A percentile compares a stretch with the other conserved stretches of the same genome.
Conservation (phyloP, 2,888 invertebrate species). For the Cheilosia impressa region DNA sequence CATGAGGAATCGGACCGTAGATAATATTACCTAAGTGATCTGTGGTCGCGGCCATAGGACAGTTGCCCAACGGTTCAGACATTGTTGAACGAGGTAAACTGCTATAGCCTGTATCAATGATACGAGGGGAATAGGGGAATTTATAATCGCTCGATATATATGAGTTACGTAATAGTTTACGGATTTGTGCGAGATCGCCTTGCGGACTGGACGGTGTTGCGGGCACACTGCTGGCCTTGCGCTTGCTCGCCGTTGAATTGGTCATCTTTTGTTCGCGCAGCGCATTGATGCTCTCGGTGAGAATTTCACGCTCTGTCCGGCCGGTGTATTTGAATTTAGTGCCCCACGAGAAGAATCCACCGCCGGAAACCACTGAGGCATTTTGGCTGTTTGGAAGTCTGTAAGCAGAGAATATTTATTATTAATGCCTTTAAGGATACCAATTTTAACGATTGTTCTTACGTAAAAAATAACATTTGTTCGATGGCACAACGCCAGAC, state of each 20-base stretch:
- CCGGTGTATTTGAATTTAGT: constrained; percentile 97
- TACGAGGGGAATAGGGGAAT: constrained; percentile 75
- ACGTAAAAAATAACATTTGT: constrained; percentile 99
- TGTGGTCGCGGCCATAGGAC: constrained; percentile 81
- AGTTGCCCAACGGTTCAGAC: constrained; percentile 87
- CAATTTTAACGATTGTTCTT: constrained; percentile 83
- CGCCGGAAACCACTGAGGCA: constrained; percentile 94
- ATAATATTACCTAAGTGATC: constrained; percentile 82
- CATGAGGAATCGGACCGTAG: constrained; percentile 85
- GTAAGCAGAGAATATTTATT: constrained; percentile 75
- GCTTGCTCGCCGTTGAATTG: constrained; percentile 85
- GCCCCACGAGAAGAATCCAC: constrained; percentile 96
- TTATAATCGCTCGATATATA: constrained; percentile 78
- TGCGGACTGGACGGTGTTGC: constrained; percentile 93
- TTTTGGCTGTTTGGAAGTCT: constrained; percentile 94
- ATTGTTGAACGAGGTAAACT: constrained; percentile 93
- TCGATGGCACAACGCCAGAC: constrained; percentile 99
- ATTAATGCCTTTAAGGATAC: background rate
- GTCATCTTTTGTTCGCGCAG: constrained; percentile 87
- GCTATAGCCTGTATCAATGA: constrained; percentile 88
- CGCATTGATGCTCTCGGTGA: constrained; percentile 90
- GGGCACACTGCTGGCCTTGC: constrained; percentile 94
- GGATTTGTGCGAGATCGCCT: constrained; percentile 85
- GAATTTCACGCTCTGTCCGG: constrained; percentile 95
- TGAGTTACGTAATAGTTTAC: constrained; percentile 81